Conservation (phyloP, 92 coral and sea anemone genomes). For the Epizoanthus stellaris region DNA sequence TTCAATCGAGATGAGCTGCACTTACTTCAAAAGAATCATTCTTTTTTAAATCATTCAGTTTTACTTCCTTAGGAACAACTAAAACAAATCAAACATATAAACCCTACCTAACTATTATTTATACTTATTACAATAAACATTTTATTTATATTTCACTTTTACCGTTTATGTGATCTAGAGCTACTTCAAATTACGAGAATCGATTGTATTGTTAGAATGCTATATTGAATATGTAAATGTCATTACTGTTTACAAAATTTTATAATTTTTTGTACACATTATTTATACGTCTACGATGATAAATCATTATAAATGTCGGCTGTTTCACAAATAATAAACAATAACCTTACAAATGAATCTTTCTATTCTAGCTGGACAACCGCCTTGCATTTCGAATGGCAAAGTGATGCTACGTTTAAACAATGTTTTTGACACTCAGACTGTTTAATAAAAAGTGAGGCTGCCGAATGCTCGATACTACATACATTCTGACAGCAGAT, state of each 20-base stretch:
- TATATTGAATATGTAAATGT: not conserved
- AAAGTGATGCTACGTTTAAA: too few species aligned
- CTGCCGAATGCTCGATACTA: too few species aligned
- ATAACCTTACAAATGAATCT: not conserved
- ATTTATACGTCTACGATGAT: not conserved
- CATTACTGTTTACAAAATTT: not conserved
- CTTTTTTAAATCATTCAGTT: not conserved
- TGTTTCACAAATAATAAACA: not conserved
- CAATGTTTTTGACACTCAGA: too few species aligned
- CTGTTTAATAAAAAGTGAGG: too few species aligned
- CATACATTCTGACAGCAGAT: too few species aligned
- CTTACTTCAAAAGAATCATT: too few species aligned
- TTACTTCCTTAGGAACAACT: not conserved
- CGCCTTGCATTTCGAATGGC: too few species aligned
- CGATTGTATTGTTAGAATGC: not conserved
- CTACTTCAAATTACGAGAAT: too few species aligned
- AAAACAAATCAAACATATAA: not conserved
- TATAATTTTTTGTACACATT: not conserved
- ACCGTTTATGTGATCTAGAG: too few species aligned
- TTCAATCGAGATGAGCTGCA: not conserved
- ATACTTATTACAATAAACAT: not conserved
- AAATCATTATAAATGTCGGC: not conserved
- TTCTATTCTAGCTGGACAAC: not conserved
- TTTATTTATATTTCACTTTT: too few species aligned
- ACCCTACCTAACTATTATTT: not conserved